These are phyloP conservation scores for Lates japonicus DNA, from an alignment of 2,797 vertebrate species.

Conservation along the genomic window DNA sequence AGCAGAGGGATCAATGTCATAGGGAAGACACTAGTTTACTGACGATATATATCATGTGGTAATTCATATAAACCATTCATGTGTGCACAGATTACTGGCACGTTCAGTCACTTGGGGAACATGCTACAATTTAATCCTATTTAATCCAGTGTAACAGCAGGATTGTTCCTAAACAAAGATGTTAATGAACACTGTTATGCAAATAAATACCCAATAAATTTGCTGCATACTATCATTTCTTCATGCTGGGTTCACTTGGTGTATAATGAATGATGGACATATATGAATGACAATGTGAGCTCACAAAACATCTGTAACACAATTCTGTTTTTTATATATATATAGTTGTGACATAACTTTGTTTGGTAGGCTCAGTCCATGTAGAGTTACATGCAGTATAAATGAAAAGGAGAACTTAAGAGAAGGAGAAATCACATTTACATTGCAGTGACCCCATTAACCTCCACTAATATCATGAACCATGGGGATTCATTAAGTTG, in stretches of 20 bases:
- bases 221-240: background rate
- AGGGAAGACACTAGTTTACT: background rate
- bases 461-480: slow-evolving; percentile 45
- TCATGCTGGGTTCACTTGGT: background rate
- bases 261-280: background rate
- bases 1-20: background rate
- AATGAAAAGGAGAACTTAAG: background rate
- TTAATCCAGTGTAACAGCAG: background rate
- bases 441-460: slow-evolving; percentile 48
- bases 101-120: background rate
- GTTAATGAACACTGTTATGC: background rate
- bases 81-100: background rate
- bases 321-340: background rate
- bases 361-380: background rate
- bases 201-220: slow-evolving; percentile 11
- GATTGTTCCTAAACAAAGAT: background rate
- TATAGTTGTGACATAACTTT: slow-evolving; percentile 7
- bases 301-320: background rate
- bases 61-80: background rate
- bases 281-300: background rate
- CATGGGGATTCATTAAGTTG: slow-evolving; percentile 37
- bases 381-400: background rate
- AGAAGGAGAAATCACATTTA: slow-evolving; percentile 22
- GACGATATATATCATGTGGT: background rate
- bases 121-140: background rate